Base-by-base conservation (phyloP, 2,797 vertebrate species). In the Basileuterus tristriatus region DNA sequence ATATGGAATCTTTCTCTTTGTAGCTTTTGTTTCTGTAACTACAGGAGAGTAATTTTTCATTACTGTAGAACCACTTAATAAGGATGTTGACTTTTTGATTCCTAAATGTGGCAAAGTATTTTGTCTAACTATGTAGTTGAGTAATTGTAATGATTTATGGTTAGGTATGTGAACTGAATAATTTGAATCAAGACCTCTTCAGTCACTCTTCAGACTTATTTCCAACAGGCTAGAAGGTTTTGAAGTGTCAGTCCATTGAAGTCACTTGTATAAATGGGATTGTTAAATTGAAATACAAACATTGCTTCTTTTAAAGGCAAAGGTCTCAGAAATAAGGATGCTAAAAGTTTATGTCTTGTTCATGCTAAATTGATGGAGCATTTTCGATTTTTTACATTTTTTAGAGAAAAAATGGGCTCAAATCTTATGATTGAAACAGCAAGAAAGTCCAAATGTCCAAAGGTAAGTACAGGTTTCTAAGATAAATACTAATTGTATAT, bases 381-480 rank as follows among this genome's bases (percentile, higher is more conserved):
- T 83, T 96, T 91, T 84, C 23, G 23, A 39, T 64, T 85, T 89
- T 94, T 87, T 43, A 47, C 44, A 41, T 87, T 88, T 89, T 90
- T 95, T 97, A 99, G 99, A 97, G 99, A 99, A 96, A 99, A 98
- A 98, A 98, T 99, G 98, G 99, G 99, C 78, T 99, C 99, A 70
- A 98, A 99, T 93, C 97, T 99, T 84, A 97, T 99, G 98, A 99
- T 99, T 95, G 99, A 99, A 98, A 99, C 99, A 15, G 98, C 99
- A 87, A 98, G 99, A 97, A 98, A 99, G 97, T 98, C 98, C 13
- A 97, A 95, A 60, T 99, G 99, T 97, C 99, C 99, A 23, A 99
- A 99, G 98, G 99, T 99, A 97, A 98, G 98, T 94, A 65, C 68
- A 49, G n/a, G 62, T 72, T 94, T 72, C 77, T 55, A 37, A 89